A percentile compares a stretch with the other conserved stretches of the same genome.
Evolutionary conservation across 2,113 vertebrate species (phyloP).

Genomic region (Macquaria ambigua): DNA sequence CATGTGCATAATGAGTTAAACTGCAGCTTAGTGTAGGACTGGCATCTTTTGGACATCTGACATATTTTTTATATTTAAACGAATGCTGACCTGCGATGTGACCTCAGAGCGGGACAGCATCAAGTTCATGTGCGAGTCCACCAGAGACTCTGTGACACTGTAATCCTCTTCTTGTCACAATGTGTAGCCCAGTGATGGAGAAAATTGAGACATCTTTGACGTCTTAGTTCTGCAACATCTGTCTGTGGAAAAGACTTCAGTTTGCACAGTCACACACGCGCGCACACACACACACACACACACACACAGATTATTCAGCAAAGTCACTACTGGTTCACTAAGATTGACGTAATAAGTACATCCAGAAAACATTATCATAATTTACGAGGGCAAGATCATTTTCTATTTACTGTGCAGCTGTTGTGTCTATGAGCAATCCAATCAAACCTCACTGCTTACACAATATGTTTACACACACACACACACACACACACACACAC

Average conservation of each 20-base stretch:
- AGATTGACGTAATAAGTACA: neutral
- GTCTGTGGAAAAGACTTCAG: conserved; percentile 22
- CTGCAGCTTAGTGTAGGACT: neutral
- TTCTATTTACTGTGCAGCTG: conserved; percentile 19
- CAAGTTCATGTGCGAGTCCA: neutral
- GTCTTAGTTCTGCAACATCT: conserved; percentile 30
- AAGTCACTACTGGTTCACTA: conserved; percentile 5
- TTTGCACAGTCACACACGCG: neutral
- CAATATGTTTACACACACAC: conserved; percentile 19
- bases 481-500: conserved; percentile 2
- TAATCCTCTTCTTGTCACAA: conserved; percentile 9
- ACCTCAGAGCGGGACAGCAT: neutral
- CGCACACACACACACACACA: neutral
- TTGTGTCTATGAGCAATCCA: conserved; percentile 18
- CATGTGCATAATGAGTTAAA: neutral
- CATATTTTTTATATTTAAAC: neutral
- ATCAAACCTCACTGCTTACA: conserved; percentile 29
- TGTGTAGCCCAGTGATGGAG: neutral
- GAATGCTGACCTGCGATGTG: conserved; percentile 20
- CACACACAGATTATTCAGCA: conserved; percentile 9
- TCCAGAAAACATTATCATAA: conserved; percentile 4
- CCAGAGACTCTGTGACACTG: neutral
- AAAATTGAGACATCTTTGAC: conserved; percentile 23
- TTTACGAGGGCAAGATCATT: neutral
- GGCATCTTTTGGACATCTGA: neutral